Conservation (phyloP, 2,797 vertebrate species). For the Microhierax caerulescens region DNA sequence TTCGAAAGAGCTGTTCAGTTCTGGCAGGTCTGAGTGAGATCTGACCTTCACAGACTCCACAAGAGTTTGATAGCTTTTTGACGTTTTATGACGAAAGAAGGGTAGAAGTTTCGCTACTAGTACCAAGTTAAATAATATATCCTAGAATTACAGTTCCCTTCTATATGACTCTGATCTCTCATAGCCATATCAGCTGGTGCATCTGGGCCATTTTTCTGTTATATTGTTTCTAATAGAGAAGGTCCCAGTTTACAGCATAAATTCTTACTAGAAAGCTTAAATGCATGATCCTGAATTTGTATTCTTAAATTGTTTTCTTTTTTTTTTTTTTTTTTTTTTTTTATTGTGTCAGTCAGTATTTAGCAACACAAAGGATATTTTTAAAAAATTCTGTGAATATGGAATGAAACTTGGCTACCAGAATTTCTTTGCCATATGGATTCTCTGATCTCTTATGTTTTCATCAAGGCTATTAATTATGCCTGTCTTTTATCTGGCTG, state of each 20-base stretch:
- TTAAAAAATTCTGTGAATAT: not conserved
- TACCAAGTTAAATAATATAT: not conserved
- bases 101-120: not conserved
- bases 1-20: not conserved
- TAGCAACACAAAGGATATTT: not conserved
- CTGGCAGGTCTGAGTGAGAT: not conserved
- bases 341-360: not conserved
- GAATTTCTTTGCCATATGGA: not conserved
- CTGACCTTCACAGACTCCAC: not conserved
- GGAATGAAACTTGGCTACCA: not conserved
- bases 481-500: not conserved
- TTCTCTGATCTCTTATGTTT: not conserved
- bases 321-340: not conserved
- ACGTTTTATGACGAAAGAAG: not conserved
- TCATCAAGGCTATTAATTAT: not conserved
- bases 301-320: not conserved
- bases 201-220: not conserved
- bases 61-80: not conserved
- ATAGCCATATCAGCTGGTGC: not conserved
- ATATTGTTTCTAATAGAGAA: not conserved
- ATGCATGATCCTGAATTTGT: not conserved
- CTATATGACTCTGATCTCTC: not conserved
- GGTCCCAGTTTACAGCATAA: not conserved
- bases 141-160: not conserved
- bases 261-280: not conserved